phyloP scores from a whole-genome alignment of 2,797 vertebrate genomes.

The Australoheros facetus region DNA sequence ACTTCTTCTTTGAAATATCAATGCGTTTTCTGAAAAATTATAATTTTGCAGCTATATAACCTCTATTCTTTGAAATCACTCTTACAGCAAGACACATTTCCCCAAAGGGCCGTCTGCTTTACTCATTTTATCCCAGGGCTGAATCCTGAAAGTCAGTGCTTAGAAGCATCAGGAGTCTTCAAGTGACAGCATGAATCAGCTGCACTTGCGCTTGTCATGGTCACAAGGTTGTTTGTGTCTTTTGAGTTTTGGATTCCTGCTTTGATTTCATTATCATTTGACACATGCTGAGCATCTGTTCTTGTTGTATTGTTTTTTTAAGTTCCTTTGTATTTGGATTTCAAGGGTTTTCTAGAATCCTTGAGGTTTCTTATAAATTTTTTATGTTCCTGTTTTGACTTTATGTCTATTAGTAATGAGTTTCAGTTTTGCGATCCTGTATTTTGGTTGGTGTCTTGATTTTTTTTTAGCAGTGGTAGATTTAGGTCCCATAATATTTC shows the following conservation, averaged over 20 bases:
- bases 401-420: rapidly evolving
- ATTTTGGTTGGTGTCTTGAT: not conserved
- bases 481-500: not conserved
- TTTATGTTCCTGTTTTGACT: not conserved
- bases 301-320: not conserved
- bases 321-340: not conserved
- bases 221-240: not conserved
- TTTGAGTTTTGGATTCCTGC: not conserved
- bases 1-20: not conserved
- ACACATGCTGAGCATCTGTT: rapidly evolving
- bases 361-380: too few relatives aligned
- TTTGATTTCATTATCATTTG: not conserved
- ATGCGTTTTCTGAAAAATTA: not conserved
- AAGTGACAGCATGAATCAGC: not conserved
- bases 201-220: not conserved
- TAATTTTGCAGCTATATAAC: not conserved
- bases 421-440: not conserved
- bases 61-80: slow-evolving; percentile 2
- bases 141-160: not conserved
- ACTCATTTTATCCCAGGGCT: not conserved
- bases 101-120: slow-evolving; percentile 5
- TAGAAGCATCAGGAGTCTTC: not conserved
- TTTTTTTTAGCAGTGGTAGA: not conserved
- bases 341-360: too few relatives aligned
- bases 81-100: slow-evolving; percentile 13